Evolutionary conservation across 2,888 invertebrate genomes (phyloP).

Genomic region (Drosophila engyochracea): DNA sequence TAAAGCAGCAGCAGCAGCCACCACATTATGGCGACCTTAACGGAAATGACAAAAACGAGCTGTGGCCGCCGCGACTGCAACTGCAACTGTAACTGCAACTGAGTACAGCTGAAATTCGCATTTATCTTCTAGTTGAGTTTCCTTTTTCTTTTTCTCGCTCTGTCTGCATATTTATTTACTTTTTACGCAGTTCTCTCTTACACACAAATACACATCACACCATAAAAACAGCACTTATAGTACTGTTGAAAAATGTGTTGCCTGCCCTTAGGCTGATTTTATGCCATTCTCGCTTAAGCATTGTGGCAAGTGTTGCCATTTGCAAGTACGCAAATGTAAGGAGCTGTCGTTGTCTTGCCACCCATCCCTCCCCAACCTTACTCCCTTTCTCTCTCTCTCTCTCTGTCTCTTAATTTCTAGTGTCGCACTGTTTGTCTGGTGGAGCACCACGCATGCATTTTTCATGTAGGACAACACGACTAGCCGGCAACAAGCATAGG

Average conservation of each 20-base stretch:
- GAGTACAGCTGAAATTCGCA: conserved; percentile 64
- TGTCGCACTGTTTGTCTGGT: not conserved
- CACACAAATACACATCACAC: conserved; percentile 9
- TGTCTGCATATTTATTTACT: conserved; percentile 61
- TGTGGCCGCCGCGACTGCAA: conserved; percentile 23
- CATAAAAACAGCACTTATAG: not conserved
- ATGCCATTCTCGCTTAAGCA: conserved; percentile 56
- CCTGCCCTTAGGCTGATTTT: conserved; percentile 62
- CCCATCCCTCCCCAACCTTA: too few species aligned
- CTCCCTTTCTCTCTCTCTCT: not conserved
- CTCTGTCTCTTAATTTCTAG: not conserved
- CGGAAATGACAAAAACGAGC: conserved; percentile 66
- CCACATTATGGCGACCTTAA: conserved; percentile 38
- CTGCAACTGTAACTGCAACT: conserved; percentile 5
- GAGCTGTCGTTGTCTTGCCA: conserved; percentile 22
- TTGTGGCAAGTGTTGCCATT: conserved; percentile 48
- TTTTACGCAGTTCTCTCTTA: conserved; percentile 11
- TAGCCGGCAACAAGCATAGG: conserved; percentile 6
- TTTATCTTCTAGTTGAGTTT: conserved; percentile 70
- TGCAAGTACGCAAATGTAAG: conserved; percentile 43
- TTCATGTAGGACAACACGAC: conserved; percentile 37
- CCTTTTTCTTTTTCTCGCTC: conserved; percentile 18
- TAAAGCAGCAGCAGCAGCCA: conserved; percentile 14
- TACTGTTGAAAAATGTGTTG: conserved; percentile 45
- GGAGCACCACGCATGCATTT: conserved; percentile 42